phyloP scores from a whole-genome alignment of 2,888 invertebrate genomes.

The Napeogenes inachia region DNA sequence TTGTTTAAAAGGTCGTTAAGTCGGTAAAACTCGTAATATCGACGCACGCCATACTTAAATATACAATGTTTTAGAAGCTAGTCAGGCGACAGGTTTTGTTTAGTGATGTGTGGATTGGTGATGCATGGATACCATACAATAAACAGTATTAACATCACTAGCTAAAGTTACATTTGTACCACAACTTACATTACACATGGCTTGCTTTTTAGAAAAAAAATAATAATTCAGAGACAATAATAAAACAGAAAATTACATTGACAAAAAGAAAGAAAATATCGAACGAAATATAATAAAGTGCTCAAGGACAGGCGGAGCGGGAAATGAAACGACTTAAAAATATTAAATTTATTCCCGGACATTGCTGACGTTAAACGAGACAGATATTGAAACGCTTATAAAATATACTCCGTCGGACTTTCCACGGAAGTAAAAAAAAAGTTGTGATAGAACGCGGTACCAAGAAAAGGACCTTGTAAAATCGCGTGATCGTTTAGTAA shows the following conservation, averaged over 20 bases:
- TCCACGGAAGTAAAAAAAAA: slow-evolving; percentile 10
- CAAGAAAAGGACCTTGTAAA: slow-evolving; percentile 19
- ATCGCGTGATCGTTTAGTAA: slow-evolving; percentile 22
- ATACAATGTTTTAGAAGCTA: not conserved
- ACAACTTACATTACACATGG: not conserved
- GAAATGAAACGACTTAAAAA: slow-evolving; percentile 1
- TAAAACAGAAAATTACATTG: slow-evolving; percentile 2
- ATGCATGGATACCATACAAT: not conserved
- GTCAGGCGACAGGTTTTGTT: slow-evolving; percentile 5
- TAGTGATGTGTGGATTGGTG: not conserved
- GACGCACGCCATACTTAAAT: slow-evolving; percentile 9
- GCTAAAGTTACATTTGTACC: not conserved
- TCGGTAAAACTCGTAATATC: slow-evolving; percentile 11
- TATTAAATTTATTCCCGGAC: not conserved
- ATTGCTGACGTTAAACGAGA: slow-evolving; percentile 1
- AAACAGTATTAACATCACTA: not conserved
- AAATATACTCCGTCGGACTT: slow-evolving; percentile 5
- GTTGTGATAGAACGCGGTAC: not conserved
- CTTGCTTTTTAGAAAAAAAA: not conserved
- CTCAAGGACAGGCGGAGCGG: not conserved
- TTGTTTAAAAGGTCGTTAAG: slow-evolving; percentile 11
- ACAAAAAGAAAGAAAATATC: not conserved
- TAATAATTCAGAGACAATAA: not conserved
- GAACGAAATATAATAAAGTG: not conserved
- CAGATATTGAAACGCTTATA: slow-evolving; percentile 7